Conservation (phyloP, 2,113 vertebrate species). For the Eurypyga helias region DNA sequence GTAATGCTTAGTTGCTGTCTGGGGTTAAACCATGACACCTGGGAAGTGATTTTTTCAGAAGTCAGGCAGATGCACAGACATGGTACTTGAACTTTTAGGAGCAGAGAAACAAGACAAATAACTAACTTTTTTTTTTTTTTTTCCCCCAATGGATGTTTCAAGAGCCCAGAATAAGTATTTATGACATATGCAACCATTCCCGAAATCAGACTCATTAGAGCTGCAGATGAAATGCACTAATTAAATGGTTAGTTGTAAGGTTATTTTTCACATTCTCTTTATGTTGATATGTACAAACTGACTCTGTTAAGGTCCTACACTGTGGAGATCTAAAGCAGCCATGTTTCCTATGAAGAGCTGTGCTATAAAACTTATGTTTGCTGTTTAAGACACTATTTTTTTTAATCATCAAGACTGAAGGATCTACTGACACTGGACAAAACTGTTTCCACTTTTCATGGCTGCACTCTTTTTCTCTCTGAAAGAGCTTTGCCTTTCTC, state of each 20-base stretch:
- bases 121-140: neutral
- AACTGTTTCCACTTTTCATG: constrained; percentile 41
- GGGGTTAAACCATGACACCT: too few species aligned
- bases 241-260: neutral
- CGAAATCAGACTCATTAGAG: constrained; percentile 33
- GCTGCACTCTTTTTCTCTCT: neutral
- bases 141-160: neutral
- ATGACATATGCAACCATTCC: neutral
- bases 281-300: neutral
- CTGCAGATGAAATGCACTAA: neutral
- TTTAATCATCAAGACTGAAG: neutral
- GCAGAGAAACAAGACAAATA: neutral
- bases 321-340: neutral
- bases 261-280: neutral
- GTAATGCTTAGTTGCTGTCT: too few species aligned
- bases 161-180: neutral
- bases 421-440: neutral
- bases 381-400: neutral
- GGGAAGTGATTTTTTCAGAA: neutral
- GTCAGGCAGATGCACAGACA: neutral
- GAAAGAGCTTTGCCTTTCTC: constrained; percentile 51
- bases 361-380: neutral
- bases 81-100: neutral
- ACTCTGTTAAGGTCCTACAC: neutral
- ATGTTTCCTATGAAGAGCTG: neutral